Percentiles rank a stretch among this genome's conserved stretches.
These are phyloP conservation scores for Ormyrus pomaceus DNA, from an alignment of 2,888 invertebrate genomes.

Conservation along the genomic window DNA sequence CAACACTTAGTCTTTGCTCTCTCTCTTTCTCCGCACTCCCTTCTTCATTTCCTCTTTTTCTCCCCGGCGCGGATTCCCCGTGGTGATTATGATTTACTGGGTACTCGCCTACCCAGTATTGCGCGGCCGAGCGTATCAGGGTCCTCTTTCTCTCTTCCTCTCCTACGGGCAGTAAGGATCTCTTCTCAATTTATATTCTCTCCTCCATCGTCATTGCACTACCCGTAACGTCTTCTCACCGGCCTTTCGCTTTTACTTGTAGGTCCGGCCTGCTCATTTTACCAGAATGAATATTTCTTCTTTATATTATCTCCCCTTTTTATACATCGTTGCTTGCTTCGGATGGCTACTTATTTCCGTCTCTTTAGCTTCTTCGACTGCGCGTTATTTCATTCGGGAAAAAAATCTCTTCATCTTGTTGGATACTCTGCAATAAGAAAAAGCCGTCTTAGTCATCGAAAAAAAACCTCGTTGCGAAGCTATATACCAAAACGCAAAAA, in stretches of 20 bases:
- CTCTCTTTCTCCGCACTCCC: neutral
- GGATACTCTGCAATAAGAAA: slow-evolving; percentile 25
- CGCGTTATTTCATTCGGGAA: too few relatives aligned
- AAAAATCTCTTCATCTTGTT: neutral
- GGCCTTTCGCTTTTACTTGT: neutral
- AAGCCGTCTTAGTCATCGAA: slow-evolving; percentile 10
- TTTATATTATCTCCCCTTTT: neutral
- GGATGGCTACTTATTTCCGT: neutral
- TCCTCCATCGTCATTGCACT: slow-evolving; percentile 25
- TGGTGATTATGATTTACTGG: slow-evolving; percentile 66
- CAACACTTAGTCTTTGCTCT: slow-evolving; percentile 43
- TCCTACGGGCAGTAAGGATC: slow-evolving; percentile 53
- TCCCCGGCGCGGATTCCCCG: slow-evolving; percentile 58
- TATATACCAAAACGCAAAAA: too few relatives aligned
- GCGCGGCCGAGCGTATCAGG: slow-evolving; percentile 50
- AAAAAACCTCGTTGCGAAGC: too few relatives aligned
- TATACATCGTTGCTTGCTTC: neutral
- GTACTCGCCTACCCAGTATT: slow-evolving; percentile 53
- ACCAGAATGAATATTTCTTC: slow-evolving; percentile 6
- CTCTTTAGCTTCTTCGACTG: neutral
- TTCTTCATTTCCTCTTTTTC: too few relatives aligned
- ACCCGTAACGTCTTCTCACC: neutral
- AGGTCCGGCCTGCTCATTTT: slow-evolving; percentile 22
- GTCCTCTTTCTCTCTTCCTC: slow-evolving; percentile 29
- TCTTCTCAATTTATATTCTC: slow-evolving; percentile 56